Percentiles rank a stretch among this genome's conserved stretches.
Conservation (phyloP, 1,140 invertebrate genomes). For the Papilio polytes region DNA sequence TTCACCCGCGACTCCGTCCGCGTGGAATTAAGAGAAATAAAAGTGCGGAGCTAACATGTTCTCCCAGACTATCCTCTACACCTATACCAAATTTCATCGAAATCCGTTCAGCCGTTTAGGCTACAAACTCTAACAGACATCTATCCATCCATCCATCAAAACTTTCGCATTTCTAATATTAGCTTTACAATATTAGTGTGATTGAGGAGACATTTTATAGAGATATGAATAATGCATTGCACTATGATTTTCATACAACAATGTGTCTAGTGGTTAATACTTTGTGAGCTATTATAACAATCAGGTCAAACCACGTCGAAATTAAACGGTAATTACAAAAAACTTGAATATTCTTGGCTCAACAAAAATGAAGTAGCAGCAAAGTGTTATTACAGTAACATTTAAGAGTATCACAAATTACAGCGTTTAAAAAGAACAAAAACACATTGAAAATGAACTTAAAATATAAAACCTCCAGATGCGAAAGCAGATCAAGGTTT, state of each 20-base stretch:
- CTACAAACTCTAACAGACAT: no score
- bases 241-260: not conserved
- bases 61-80: no score
- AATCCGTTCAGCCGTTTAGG: no score
- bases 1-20: no score
- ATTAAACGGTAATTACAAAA: not conserved
- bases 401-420: not conserved
- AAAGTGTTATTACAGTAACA: slow-evolving; percentile 1
- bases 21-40: no score
- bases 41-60: no score
- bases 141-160: no score
- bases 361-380: not conserved
- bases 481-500: slow-evolving; percentile 40
- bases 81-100: no score
- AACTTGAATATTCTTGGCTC: not conserved
- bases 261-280: not conserved
- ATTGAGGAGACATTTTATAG: not conserved
- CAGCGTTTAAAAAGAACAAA: not conserved
- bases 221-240: not conserved
- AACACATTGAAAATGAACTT: not conserved
- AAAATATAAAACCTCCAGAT: slow-evolving; percentile 24
- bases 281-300: not conserved
- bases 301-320: not conserved
- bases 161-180: no score
- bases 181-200: no score